Conservation (phyloP, 2,888 invertebrate species). For the Ptychoptera albimana region DNA sequence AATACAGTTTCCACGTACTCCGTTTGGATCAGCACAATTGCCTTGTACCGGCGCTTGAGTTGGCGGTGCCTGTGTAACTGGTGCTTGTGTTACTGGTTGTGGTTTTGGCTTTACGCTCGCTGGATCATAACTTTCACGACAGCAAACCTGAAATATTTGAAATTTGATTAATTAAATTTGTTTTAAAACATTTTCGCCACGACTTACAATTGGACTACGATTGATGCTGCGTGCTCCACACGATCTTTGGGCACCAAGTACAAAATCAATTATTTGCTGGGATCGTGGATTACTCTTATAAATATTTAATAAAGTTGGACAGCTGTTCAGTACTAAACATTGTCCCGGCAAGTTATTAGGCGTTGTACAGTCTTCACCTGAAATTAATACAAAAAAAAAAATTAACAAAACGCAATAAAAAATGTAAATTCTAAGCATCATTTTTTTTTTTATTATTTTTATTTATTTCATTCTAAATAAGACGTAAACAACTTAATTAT, state of each 20-base stretch:
- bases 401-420: too few relatives aligned
- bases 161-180: not conserved
- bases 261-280: conserved; percentile 18
- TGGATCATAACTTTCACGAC: conserved; percentile 2
- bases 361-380: conserved; percentile 19
- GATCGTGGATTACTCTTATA: conserved; percentile 16
- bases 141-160: conserved; percentile 9
- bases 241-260: conserved; percentile 19
- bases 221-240: conserved; percentile 22
- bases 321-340: conserved; percentile 21
- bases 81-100: conserved; percentile 1
- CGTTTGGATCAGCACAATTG: conserved; percentile 4
- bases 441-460: too few relatives aligned
- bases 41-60: conserved; percentile 1
- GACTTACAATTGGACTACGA: conserved; percentile 25
- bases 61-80: not conserved
- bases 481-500: too few relatives aligned
- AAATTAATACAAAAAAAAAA: not conserved
- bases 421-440: too few relatives aligned
- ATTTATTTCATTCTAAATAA: too few relatives aligned
- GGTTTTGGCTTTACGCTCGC: conserved; percentile 1
- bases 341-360: conserved; percentile 24
- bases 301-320: conserved; percentile 21
- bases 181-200: not conserved
- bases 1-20: conserved; percentile 4